Conservation (phyloP, 2,113 vertebrate genomes). For the Grammomys dolichurus region DNA sequence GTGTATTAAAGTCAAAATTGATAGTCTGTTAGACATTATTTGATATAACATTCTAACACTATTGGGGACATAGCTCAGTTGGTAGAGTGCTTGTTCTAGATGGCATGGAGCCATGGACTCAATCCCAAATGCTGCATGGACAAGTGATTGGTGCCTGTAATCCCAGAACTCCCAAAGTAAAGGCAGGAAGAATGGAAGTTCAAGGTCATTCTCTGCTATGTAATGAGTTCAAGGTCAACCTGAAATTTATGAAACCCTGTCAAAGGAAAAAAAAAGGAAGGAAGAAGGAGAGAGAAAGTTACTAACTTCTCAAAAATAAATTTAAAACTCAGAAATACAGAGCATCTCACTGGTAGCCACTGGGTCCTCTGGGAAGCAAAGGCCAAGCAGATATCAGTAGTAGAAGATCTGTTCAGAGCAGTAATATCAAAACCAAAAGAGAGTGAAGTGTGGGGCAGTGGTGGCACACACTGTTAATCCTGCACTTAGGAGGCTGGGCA, state of each 20-base stretch:
- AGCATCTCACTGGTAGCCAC: not conserved
- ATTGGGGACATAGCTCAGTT: not conserved
- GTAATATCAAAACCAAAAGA: not conserved
- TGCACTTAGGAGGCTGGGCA: no score
- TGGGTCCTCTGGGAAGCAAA: not conserved
- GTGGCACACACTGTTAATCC: no score
- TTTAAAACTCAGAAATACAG: not conserved
- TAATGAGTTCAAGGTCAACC: not conserved
- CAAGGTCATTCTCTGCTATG: not conserved
- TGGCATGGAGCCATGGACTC: not conserved
- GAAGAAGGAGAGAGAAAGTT: not conserved
- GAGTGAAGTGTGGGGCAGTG: no score
- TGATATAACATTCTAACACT: not conserved
- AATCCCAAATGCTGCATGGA: not conserved
- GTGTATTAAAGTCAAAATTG: not conserved
- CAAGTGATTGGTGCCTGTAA: not conserved
- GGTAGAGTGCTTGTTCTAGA: not conserved
- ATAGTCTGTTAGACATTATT: not conserved
- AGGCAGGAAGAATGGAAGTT: not conserved
- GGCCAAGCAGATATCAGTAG: not conserved
- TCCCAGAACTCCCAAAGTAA: not conserved
- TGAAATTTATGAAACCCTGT: not conserved
- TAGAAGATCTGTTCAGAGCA: not conserved
- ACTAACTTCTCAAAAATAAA: constrained; percentile 23
- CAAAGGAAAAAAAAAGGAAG: not conserved